Conservation (phyloP, 2,113 vertebrate genomes). For the Andinoacara biseriatus region DNA sequence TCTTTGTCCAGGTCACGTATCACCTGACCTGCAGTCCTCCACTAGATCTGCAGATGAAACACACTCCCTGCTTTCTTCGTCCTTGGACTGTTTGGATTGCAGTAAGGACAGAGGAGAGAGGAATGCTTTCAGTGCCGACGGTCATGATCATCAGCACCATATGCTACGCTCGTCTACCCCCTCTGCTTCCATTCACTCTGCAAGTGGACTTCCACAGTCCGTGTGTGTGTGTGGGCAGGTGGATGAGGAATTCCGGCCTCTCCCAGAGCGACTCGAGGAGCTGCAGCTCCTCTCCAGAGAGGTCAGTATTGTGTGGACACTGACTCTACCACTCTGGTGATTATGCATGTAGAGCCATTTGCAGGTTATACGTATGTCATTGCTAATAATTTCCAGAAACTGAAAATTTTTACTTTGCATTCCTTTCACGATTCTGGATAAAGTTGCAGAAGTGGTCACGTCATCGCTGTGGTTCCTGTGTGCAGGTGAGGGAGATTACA, state of each 20-base stretch:
- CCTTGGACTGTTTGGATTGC: slow-evolving; percentile 36
- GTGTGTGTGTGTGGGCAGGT: slow-evolving; percentile 58
- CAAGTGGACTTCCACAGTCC: slow-evolving; percentile 63
- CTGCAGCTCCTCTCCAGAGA: slow-evolving; percentile 83
- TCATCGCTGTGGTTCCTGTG: neutral
- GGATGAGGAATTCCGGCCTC: slow-evolving; percentile 88
- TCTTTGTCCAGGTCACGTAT: slow-evolving; percentile 5
- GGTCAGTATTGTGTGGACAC: slow-evolving; percentile 25
- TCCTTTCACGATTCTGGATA: neutral
- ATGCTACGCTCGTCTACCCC: slow-evolving; percentile 13
- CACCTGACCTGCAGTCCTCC: slow-evolving; percentile 41
- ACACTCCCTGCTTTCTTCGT: slow-evolving; percentile 39
- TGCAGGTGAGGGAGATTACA: slow-evolving; percentile 76
- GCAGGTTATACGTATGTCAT: neutral
- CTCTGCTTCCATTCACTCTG: slow-evolving; percentile 64
- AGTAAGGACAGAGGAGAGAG: neutral
- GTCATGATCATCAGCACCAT: slow-evolving; percentile 1
- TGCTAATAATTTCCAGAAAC: neutral
- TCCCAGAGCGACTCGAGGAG: slow-evolving; percentile 85
- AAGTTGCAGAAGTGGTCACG: neutral
- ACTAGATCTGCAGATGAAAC: slow-evolving; percentile 49
- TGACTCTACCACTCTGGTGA: neutral
- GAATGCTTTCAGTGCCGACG: neutral
- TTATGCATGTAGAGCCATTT: neutral
- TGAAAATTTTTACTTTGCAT: neutral